These are phyloP conservation scores for Pterocles gutturalis DNA, from an alignment of 2,113 vertebrate genomes.

Conservation along the genomic window DNA sequence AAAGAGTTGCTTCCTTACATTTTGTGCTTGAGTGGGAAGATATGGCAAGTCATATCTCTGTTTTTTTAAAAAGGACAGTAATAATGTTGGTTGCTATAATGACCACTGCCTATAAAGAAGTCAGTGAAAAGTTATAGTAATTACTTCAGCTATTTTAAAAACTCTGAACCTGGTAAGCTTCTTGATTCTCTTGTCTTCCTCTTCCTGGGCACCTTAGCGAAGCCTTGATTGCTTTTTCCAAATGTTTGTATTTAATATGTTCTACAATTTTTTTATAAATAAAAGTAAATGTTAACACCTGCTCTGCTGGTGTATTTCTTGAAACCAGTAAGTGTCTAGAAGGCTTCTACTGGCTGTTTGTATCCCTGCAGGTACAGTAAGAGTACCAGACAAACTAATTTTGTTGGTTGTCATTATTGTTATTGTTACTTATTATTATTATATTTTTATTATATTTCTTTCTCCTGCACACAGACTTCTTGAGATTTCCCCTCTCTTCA, in stretches of 20 bases:
- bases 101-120: not conserved
- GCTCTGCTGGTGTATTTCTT: constrained; percentile 2
- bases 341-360: not conserved
- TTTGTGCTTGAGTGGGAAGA: constrained; percentile 31
- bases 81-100: constrained; percentile 24
- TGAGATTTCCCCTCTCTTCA: not conserved
- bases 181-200: constrained; percentile 57
- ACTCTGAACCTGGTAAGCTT: constrained; percentile 40
- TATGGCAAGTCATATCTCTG: constrained; percentile 9
- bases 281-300: constrained; percentile 64
- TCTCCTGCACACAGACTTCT: not conserved
- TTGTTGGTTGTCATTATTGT: not conserved
- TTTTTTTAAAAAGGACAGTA: constrained; percentile 29
- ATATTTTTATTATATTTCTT: not conserved
- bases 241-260: constrained; percentile 67
- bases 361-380: not conserved
- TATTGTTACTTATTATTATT: no score
- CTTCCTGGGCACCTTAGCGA: constrained; percentile 39
- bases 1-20: constrained; percentile 42
- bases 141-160: constrained; percentile 35
- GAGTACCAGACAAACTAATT: not conserved
- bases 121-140: constrained; percentile 38
- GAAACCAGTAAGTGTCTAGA: not conserved
- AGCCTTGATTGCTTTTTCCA: constrained; percentile 49
- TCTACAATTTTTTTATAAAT: constrained; percentile 68